phyloP scores from a whole-genome alignment of 2,888 invertebrate genomes.

The Dastarcus helophoroides region DNA sequence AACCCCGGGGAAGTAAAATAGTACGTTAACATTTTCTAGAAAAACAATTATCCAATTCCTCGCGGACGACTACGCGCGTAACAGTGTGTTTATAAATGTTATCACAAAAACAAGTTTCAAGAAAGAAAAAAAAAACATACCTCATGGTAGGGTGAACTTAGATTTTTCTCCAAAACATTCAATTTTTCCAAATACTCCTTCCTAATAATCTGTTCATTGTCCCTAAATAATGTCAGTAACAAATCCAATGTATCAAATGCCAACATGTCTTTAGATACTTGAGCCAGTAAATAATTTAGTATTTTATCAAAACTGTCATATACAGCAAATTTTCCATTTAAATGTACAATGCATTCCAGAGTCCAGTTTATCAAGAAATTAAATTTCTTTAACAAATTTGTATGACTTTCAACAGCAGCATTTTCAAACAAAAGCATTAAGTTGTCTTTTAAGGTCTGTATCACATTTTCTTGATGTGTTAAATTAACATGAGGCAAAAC shows the following conservation, averaged over 20 bases:
- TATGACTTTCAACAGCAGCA: conserved; percentile 12
- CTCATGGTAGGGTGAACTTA: conserved; percentile 57
- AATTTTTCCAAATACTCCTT: conserved; percentile 39
- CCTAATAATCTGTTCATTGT: conserved; percentile 35
- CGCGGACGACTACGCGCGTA: too few species aligned
- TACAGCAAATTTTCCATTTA: conserved; percentile 40
- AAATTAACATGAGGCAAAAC: conserved; percentile 45
- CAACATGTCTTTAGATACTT: conserved; percentile 38
- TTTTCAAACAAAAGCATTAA: conserved; percentile 6
- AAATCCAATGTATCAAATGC: conserved; percentile 46
- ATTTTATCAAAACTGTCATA: conserved; percentile 39
- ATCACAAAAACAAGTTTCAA: conserved; percentile 3
- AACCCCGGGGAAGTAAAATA: too few species aligned
- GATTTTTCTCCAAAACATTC: conserved; percentile 47
- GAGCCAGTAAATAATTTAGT: conserved; percentile 38
- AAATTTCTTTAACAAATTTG: too few species aligned
- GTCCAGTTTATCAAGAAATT: conserved; percentile 46
- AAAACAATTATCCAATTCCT: too few species aligned
- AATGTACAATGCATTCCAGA: conserved; percentile 49
- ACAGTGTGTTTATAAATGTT: not conserved
- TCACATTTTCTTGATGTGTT: conserved; percentile 12
- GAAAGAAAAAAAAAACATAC: conserved; percentile 36
- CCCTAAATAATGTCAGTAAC: conserved; percentile 41
- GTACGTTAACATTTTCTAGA: too few species aligned
- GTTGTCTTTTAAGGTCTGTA: conserved; percentile 12